Conservation (phyloP, 2,113 vertebrate species). For the Erinaceus europaeus region DNA sequence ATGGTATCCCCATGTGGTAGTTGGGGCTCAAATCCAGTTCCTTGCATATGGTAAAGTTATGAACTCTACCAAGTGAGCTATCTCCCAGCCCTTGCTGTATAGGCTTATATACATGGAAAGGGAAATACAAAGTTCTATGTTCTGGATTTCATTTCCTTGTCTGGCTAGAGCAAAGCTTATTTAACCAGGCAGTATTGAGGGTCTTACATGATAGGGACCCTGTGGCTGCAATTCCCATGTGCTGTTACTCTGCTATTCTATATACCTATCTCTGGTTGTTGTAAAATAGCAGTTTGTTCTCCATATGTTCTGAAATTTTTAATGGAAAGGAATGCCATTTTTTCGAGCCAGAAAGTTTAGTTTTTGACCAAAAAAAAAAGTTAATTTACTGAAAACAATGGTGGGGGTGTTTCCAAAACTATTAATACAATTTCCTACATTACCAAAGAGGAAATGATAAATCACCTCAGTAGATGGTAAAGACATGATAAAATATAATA, state of each 20-base stretch:
- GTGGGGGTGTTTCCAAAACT: background rate
- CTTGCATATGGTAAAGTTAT: background rate
- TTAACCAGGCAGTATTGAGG: too few species aligned
- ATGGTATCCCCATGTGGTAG: background rate
- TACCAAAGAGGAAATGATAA: background rate
- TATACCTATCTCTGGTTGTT: background rate
- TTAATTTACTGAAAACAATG: background rate
- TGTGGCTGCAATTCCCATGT: too few species aligned
- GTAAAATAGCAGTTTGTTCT: background rate
- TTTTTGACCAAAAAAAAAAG: too few species aligned
- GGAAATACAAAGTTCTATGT: background rate
- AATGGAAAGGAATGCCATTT: background rate
- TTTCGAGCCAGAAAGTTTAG: too few species aligned
- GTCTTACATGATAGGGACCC: too few species aligned
- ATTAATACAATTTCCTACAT: background rate
- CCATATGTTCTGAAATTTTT: background rate
- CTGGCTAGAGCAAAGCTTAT: too few species aligned
- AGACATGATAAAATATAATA: slow-evolving; percentile 2
- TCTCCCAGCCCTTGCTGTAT: background rate
- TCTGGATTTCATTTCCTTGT: too few species aligned
- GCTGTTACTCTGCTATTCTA: too few species aligned
- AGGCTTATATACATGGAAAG: background rate
- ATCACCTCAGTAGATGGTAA: background rate
- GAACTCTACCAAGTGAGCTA: background rate
- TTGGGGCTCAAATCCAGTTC: background rate